Evolutionary conservation across 2,797 vertebrate genomes (phyloP).

Genomic region (Sebastes cheni): DNA sequence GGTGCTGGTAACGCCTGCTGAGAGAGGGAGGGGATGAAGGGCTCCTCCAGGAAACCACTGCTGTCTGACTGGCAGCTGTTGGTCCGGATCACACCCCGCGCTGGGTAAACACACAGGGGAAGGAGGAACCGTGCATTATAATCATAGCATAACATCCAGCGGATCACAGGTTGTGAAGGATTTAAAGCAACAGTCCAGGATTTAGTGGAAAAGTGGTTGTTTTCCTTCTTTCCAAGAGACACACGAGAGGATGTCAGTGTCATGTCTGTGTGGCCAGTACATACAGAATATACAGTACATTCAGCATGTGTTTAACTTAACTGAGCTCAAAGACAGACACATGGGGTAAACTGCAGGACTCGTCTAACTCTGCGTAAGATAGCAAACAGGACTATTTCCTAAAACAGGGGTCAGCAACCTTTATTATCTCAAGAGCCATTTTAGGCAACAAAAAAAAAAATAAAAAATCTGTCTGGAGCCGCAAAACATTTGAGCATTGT

Average conservation of each 20-base stretch:
- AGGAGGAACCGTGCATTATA: not conserved
- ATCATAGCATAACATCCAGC: not conserved
- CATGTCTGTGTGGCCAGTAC: not conserved
- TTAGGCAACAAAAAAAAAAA: no score
- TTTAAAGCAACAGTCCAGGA: not conserved
- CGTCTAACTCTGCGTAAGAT: no score
- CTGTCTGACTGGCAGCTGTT: conserved; percentile 88
- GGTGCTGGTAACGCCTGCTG: conserved; percentile 62
- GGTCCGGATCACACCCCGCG: conserved; percentile 69
- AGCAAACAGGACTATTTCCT: not conserved
- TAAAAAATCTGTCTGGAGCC: no score
- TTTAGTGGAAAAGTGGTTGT: not conserved
- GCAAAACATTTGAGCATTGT: no score
- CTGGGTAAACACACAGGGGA: conserved; percentile 6
- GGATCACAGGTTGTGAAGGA: not conserved
- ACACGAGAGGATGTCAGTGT: not conserved
- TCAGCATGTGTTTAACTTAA: not conserved
- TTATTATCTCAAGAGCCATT: no score
- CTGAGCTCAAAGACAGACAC: no score
- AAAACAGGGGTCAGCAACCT: no score
- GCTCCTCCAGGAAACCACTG: conserved; percentile 87
- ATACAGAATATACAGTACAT: not conserved
- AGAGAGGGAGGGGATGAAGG: conserved; percentile 58
- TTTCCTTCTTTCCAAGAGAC: not conserved
- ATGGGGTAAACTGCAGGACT: not conserved